Base-by-base conservation (phyloP, 2,888 invertebrate genomes). In the Automeris io region DNA sequence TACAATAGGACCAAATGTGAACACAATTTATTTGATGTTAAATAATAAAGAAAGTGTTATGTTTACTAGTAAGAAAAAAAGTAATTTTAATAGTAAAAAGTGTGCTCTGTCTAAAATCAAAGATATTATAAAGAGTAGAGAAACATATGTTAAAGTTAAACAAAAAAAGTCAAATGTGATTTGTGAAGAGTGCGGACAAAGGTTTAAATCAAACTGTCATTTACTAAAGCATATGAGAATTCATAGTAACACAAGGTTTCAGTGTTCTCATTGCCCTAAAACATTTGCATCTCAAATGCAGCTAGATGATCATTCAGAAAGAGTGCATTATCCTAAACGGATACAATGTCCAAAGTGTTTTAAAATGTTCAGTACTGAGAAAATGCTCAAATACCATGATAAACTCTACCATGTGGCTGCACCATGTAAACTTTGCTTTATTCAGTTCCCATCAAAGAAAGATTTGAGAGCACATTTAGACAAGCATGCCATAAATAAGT, bases 281-380 rank as follows among this genome's bases (percentile, higher is more conserved):
- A 42, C 58, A 5, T 79, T 79, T 32, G 37, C 55, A 3, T 60
- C 64, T 1, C 40, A 55, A 31, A 13, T 52, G 2, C 63, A 63
- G 34, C 43, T 80, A 6, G 51, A 61, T 2, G 62, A 64, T 5
- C 80, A 81, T 40, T 46, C 51, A 0, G 71, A 76, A 42, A 61
- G 77, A 49, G 51, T 78, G 0, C 81, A 81, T 43, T 62, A 65
- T 43, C 73, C 76, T 6, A 80, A 77, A 49, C 67, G 46, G 37
- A 39, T 78, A 3, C 49, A 58, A 43, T 81, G 80, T 45, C 39
- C 56, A 1, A 65, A 71, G 42, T 81, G 81, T 45, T 34, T 61
- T 0, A 76, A 73, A 59, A 77, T 53, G 66, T 73, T 80, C 23
- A 72, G 78, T 36, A 73, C 79, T 4, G 49, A 62, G 4, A 66